phyloP scores from a whole-genome alignment of 2,888 invertebrate genomes.

The Dascillus cervinus region DNA sequence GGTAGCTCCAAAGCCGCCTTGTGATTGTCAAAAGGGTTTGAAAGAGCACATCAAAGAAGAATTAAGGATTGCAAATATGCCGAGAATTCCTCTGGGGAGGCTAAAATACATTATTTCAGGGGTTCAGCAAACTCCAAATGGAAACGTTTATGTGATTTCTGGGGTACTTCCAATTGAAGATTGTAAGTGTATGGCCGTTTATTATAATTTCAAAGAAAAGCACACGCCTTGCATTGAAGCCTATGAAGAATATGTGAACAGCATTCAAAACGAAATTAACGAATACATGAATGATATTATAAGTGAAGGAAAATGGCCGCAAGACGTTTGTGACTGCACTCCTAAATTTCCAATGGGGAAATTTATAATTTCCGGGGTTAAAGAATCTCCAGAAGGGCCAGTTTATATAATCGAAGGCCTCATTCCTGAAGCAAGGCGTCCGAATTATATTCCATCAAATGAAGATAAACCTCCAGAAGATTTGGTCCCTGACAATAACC shows the following conservation, averaged over 20 bases:
- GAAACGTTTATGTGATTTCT: conserved; percentile 31
- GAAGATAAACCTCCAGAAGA: too few relatives aligned
- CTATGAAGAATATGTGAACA: too few relatives aligned
- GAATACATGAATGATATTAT: too few relatives aligned
- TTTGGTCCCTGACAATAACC: too few relatives aligned
- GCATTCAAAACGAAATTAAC: too few relatives aligned
- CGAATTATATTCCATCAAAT: too few relatives aligned
- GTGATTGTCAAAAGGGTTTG: conserved; percentile 2
- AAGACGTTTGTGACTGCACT: too few relatives aligned
- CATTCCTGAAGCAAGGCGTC: too few relatives aligned
- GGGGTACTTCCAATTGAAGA: conserved; percentile 24
- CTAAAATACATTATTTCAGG: conserved; percentile 31
- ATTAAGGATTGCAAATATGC: conserved; percentile 25
- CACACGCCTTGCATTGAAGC: conserved; percentile 28
- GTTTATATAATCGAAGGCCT: conserved; percentile 28
- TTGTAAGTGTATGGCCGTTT: conserved; percentile 32
- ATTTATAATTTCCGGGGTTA: conserved; percentile 32
- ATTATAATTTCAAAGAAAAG: conserved; percentile 24
- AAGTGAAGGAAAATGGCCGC: too few relatives aligned
- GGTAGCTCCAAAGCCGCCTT: conserved; percentile 4
- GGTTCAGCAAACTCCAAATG: conserved; percentile 29
- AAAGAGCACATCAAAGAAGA: conserved; percentile 22
- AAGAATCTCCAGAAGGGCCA: conserved; percentile 27
- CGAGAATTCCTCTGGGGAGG: conserved; percentile 24
- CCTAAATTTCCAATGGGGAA: too few relatives aligned